Evolutionary conservation across 1,140 invertebrate genomes (phyloP).

Genomic region (Drosophila ficusphila): DNA sequence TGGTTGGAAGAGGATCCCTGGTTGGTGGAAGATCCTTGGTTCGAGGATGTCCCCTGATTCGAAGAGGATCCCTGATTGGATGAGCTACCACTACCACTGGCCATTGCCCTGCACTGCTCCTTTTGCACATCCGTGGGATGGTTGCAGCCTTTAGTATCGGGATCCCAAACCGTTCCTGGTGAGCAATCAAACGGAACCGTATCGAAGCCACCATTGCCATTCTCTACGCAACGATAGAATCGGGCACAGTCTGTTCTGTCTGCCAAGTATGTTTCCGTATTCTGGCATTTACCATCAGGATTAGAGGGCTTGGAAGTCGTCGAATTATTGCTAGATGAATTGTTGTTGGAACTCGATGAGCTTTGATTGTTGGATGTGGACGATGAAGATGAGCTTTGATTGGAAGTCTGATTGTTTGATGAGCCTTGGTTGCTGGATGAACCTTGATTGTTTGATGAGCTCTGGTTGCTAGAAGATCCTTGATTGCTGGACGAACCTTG

Average conservation of each 20-base stretch:
- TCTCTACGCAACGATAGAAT: constrained; percentile 89
- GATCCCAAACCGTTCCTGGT: constrained; percentile 86
- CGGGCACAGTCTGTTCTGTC: constrained; percentile 85
- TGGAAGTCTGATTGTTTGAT: constrained; percentile 11
- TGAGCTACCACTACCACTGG: constrained; percentile 35
- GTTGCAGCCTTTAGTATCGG: constrained; percentile 83
- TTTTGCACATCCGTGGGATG: constrained; percentile 86
- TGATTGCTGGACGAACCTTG: constrained; percentile 10
- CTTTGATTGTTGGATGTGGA: constrained; percentile 34
- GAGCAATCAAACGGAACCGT: constrained; percentile 87
- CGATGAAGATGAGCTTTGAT: constrained; percentile 28
- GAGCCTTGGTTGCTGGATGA: constrained; percentile 23
- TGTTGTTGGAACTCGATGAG: constrained; percentile 37
- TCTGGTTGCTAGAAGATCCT: constrained; percentile 11
- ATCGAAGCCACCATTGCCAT: constrained; percentile 85
- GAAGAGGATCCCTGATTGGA: constrained; percentile 44
- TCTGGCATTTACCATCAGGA: constrained; percentile 84
- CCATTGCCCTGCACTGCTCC: constrained; percentile 86
- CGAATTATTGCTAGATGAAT: constrained; percentile 26
- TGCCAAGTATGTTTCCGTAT: constrained; percentile 87
- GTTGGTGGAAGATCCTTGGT: constrained; percentile 31
- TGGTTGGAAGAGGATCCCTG: constrained; percentile 30
- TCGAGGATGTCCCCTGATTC: constrained; percentile 45
- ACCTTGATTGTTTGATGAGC: constrained; percentile 15
- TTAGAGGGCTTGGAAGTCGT: constrained; percentile 64